Base-by-base conservation (phyloP, 2,797 vertebrate genomes). In the Sardinella longiceps region DNA sequence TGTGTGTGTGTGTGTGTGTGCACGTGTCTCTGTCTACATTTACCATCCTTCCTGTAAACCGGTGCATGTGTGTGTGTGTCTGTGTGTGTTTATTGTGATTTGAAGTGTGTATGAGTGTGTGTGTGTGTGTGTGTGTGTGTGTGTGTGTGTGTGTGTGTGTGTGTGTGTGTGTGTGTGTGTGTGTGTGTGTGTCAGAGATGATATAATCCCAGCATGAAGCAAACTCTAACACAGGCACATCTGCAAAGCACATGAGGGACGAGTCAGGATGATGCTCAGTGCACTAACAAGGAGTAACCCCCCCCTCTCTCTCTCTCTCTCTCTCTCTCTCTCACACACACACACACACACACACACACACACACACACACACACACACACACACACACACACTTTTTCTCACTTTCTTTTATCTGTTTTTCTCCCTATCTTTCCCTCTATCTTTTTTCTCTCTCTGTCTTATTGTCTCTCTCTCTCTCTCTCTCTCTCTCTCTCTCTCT, bases 101-200 rank as follows among this genome's bases (percentile, higher is more conserved):
- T 14, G 60, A 63, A 25, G n/a, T n/a, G n/a, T n/a, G n/a, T n/a
- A n/a, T n/a, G n/a, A n/a, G n/a, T n/a, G n/a, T 43, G 39, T 43
- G 51, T 20, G 18, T 56, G 25, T 30, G 60, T 63, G 60, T 30
- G 25, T 63, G 25, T 63, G 25, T 63, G 25, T 30, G 25, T 63
- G 25, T 63, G 25, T 63, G 60, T 63, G 25, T 14, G 3, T 14
- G 25, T 80, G 28, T 45, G 37, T 80, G 37, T 58, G n/a, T 33
- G 50, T 82, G 25, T 74, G 63, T 45, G 33, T 39, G 81, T 82
- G 33, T 25, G 15, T 85, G 28, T 53, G 6, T 86, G 56, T 66
- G 51, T 83, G 45, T 80, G 56, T 66, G 10, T 74, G 51, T 66
- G 81, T 60, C 9, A 33, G 53, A 23, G 63, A 37, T 60, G 81